phyloP scores from a whole-genome alignment of 2,888 invertebrate species.

The Arrhopalites spinosus region DNA sequence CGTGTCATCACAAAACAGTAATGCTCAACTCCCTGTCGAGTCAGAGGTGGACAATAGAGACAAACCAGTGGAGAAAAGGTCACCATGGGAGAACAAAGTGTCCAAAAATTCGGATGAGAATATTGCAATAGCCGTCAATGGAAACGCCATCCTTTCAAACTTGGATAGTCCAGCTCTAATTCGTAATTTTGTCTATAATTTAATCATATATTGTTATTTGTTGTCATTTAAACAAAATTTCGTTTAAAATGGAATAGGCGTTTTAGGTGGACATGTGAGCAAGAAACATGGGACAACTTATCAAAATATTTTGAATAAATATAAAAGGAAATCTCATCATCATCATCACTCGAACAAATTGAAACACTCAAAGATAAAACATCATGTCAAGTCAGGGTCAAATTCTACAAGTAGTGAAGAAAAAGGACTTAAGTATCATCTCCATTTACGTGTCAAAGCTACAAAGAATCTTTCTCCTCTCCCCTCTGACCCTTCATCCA shows the following conservation, averaged over 20 bases:
- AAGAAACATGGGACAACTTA: background rate
- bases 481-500: too few relatives aligned
- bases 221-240: background rate
- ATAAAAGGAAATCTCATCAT: background rate
- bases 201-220: background rate
- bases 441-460: background rate
- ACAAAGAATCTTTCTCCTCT: too few relatives aligned
- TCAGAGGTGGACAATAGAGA: too few relatives aligned
- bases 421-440: background rate
- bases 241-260: background rate
- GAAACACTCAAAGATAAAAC: background rate
- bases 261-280: background rate
- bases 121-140: constrained; percentile 1
- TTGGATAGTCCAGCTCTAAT: background rate
- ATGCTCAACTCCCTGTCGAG: too few relatives aligned
- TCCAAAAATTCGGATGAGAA: background rate
- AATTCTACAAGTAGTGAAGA: background rate
- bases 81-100: background rate
- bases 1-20: too few relatives aligned
- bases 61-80: too few relatives aligned
- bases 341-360: background rate
- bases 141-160: constrained; percentile 1
- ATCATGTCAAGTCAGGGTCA: background rate
- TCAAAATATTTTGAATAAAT: background rate
- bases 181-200: background rate